Evolutionary conservation across 2,797 vertebrate genomes (phyloP), one percentile per base, ranked within the genome.

Genomic region (Podargus strigoides): DNA sequence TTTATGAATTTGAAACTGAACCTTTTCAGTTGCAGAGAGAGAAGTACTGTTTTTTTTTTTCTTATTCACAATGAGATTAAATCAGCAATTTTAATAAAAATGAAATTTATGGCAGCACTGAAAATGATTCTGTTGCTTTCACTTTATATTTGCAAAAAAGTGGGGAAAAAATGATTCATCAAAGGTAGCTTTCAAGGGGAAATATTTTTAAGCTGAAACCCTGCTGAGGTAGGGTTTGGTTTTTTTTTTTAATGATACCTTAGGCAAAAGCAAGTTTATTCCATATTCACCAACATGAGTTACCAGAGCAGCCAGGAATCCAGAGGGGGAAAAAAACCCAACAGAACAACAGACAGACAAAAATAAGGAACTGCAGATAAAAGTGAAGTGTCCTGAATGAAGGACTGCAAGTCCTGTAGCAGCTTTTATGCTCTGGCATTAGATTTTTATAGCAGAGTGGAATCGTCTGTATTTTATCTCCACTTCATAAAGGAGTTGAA

Each of bases 141-240:
- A 46, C 74, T 92, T 75, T 70, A 75, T 82, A 49, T 74, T 44
- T 47, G 17, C 1, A n/a, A 66, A 67, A 69, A 72, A 27, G 14
- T 16, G 15, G 19, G 19, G 26, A 78, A 82, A 70, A 84, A 78
- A 32, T 20, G 3, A 41, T 58, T 63, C 15, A 44, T 80, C 52
- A 78, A 89, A 93, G 30, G 50, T 62, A 66, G 63, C 59, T 95
- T 93, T 92, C 70, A 78, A 76, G 55, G 28, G 72, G 62, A 91
- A 80, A 68, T 78, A 56, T 49, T 91, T 93, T 50, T 63, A 91
- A 83, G 66, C 50, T 66, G 60, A 88, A 93, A 64, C 46, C 15
- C 56, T 80, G 12, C 14, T 60, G 58, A 87, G 21, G 41, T 47
- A 77, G 56, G 44, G 34, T 56, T 83, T 18, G 15, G n/a, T 12